Evolutionary conservation across 2,888 invertebrate species (phyloP).

Genomic region (Villa cingulata): DNA sequence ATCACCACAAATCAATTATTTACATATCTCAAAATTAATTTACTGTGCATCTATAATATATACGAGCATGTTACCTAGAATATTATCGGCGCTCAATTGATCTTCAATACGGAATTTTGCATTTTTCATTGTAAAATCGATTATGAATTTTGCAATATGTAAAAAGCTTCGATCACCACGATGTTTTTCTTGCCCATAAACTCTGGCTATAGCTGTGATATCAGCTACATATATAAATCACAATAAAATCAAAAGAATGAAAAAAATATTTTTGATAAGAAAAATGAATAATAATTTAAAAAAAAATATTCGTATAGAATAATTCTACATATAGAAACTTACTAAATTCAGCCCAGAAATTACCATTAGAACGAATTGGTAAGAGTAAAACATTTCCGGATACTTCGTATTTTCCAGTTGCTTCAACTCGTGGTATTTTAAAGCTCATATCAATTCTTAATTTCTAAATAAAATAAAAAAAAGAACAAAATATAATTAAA

Average conservation of each 20-base stretch:
- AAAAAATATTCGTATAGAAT: background rate
- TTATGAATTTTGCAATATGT: constrained; percentile 50
- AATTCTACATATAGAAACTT: too few species aligned
- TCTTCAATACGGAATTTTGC: constrained; percentile 59
- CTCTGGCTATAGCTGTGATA: constrained; percentile 53
- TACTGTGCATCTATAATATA: too few species aligned
- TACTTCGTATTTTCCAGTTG: constrained; percentile 62
- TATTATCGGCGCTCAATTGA: constrained; percentile 57
- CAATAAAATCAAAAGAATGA: background rate
- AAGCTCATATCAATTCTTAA: constrained; percentile 49
- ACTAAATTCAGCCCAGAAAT: constrained; percentile 72
- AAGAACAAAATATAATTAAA: background rate
- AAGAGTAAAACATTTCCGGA: constrained; percentile 63
- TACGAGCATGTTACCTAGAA: constrained; percentile 58
- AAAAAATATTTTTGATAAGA: background rate
- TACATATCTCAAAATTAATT: too few species aligned
- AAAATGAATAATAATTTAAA: background rate
- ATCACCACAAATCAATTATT: too few species aligned
- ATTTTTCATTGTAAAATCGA: constrained; percentile 57
- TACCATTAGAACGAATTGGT: constrained; percentile 63
- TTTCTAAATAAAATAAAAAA: constrained; percentile 33
- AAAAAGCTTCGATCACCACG: constrained; percentile 49
- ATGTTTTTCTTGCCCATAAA: constrained; percentile 52
- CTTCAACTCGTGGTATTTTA: constrained; percentile 51
- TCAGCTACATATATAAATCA: constrained; percentile 42